phyloP scores from a whole-genome alignment of 2,888 invertebrate genomes.

The Amphimallon solstitiale region DNA sequence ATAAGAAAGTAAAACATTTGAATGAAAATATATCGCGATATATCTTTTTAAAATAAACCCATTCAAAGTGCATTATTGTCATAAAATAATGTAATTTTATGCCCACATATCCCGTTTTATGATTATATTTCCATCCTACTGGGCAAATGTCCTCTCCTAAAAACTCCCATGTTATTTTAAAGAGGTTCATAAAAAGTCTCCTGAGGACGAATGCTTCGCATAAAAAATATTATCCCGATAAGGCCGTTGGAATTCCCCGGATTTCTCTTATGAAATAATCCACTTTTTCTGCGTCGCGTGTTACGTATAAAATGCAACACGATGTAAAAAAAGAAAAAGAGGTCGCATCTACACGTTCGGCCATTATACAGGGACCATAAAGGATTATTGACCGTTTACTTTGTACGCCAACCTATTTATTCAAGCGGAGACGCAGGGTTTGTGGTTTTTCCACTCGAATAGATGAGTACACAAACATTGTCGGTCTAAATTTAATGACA shows the following conservation, averaged over 20 bases:
- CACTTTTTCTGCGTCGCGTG: neutral
- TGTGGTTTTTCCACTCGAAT: slow-evolving; percentile 15
- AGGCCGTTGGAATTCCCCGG: slow-evolving; percentile 1
- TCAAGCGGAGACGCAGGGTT: slow-evolving; percentile 9
- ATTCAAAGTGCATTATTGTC: neutral
- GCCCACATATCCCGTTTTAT: slow-evolving; percentile 10
- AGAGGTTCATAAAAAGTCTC: slow-evolving; percentile 13
- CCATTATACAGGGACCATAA: neutral
- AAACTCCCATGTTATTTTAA: slow-evolving; percentile 9
- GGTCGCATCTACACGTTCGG: neutral
- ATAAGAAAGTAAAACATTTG: too few relatives aligned
- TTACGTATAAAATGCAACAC: neutral
- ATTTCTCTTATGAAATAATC: slow-evolving; percentile 13
- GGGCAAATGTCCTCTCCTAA: slow-evolving; percentile 1
- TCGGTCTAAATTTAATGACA: slow-evolving; percentile 22
- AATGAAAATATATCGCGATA: too few relatives aligned
- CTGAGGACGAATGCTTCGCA: slow-evolving; percentile 8
- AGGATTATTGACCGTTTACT: slow-evolving; percentile 18
- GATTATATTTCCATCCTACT: neutral
- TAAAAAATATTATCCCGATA: slow-evolving; percentile 8
- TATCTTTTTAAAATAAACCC: too few relatives aligned
- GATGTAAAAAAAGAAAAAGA: neutral
- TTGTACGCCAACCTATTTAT: slow-evolving; percentile 22
- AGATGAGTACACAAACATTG: slow-evolving; percentile 6
- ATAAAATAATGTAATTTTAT: slow-evolving; percentile 21